Evolutionary conservation across 2,113 vertebrate genomes (phyloP), one percentile per base, ranked within the genome.

Genomic region (Epinephelus fuscoguttatus): DNA sequence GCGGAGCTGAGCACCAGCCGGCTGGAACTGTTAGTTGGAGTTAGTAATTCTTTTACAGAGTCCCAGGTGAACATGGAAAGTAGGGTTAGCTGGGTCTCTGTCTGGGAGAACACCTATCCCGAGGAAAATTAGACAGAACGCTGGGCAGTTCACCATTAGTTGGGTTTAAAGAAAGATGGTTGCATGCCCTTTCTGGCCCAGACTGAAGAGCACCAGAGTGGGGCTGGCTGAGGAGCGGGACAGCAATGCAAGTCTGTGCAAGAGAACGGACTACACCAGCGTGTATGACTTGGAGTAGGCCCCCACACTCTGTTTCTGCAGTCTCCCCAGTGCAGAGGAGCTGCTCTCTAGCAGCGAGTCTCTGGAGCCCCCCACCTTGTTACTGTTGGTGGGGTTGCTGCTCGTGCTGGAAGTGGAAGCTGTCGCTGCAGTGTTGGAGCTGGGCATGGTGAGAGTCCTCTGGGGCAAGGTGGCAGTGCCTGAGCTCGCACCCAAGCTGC

Each of bases 231-330:
- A 82, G 55, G 80, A 73, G 70, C 33, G 62, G 82, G 85, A 81
- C 81, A 81, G 90, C 88, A 82, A 85, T 70, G 89, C 68, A 55
- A 85, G 84, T 86, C 86, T 86, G 86, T 89, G 90, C 85, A 56
- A 78, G 73, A 70, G 81, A 70, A 15, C 27, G 45, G 55, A 84
- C 96, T 98, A 99, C 95, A 99, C 98, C 93, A 99, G 95, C 0
- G 98, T 99, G 95, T 99, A 99, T 70, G 98, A 99, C 93, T 99
- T 99, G 88, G 98, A 99, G 94, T 99, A 99, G 79, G 98, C 97
- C 60, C 94, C 94, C 47, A 96, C 97, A 0, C 97, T 97, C 85
- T 97, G 98, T 94, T 99, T 99, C 95, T 99, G 98, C 91, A 98
- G 93, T 88, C 98, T 94, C 86, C 97, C 97, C 55, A 97, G 95